Evolutionary conservation across 2,888 invertebrate genomes (phyloP).

Genomic region (Lasiommata megera): DNA sequence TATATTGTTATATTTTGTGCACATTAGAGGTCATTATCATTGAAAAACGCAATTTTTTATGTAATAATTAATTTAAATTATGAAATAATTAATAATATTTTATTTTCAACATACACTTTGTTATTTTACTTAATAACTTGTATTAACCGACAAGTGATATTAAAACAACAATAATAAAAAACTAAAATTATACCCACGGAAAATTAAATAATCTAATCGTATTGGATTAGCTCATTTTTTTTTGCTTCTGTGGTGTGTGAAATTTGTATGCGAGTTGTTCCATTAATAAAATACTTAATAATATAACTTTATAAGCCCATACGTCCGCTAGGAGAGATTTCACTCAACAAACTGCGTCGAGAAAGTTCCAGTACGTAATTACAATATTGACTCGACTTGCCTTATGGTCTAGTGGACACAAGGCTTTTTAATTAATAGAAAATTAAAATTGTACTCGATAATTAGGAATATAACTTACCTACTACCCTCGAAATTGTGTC

Average conservation of each 20-base stretch:
- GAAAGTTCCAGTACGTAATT: too few species aligned
- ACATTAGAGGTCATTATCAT: too few species aligned
- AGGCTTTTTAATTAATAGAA: not conserved
- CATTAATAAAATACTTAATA: not conserved
- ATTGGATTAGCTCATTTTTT: not conserved
- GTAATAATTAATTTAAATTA: not conserved
- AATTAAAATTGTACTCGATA: not conserved
- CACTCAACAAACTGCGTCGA: too few species aligned
- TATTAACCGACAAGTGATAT: too few species aligned
- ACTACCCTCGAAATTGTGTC: slow-evolving; percentile 52
- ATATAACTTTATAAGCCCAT: not conserved
- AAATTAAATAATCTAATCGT: too few species aligned
- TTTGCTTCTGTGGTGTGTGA: not conserved
- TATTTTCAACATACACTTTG: not conserved
- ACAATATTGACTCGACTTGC: too few species aligned
- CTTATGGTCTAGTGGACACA: not conserved
- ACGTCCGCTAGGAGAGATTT: not conserved
- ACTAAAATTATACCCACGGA: too few species aligned
- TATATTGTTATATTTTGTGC: too few species aligned
- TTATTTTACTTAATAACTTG: not conserved
- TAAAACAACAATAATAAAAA: too few species aligned
- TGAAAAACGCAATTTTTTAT: not conserved
- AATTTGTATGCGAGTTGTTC: not conserved
- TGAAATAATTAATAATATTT: not conserved
- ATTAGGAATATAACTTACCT: slow-evolving; percentile 22